Conservation (phyloP, 2,888 invertebrate species). For the Chloroclystis v-ata region DNA sequence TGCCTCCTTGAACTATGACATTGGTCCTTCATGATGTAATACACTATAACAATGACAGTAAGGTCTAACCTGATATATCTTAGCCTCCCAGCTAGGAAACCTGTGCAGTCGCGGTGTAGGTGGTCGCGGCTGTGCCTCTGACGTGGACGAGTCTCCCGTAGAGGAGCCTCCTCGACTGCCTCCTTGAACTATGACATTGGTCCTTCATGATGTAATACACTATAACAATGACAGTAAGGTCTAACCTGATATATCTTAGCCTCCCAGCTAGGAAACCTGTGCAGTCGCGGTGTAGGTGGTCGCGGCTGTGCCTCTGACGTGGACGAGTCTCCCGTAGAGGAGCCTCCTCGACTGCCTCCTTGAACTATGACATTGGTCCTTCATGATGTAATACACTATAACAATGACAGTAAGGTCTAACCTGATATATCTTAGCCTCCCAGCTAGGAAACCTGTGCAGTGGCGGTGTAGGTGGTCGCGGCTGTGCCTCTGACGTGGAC, state of each 20-base stretch:
- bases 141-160: constrained; percentile 64
- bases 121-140: constrained; percentile 74
- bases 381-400: constrained; percentile 76
- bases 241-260: constrained; percentile 84
- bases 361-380: constrained; percentile 70
- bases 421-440: constrained; percentile 91
- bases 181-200: constrained; percentile 69
- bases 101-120: constrained; percentile 96
- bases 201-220: constrained; percentile 76
- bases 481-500: constrained; percentile 58
- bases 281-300: constrained; percentile 94
- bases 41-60: constrained; percentile 44
- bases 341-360: constrained; percentile 75
- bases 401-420: not conserved
- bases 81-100: constrained; percentile 96
- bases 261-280: constrained; percentile 95
- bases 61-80: constrained; percentile 79
- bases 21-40: constrained; percentile 79
- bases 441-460: constrained; percentile 94
- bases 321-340: constrained; percentile 70
- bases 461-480: constrained; percentile 91
- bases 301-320: constrained; percentile 61
- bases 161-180: constrained; percentile 77
- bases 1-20: constrained; percentile 67
- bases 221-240: constrained; percentile 37